Evolutionary conservation across 1,140 invertebrate genomes (phyloP), one percentile per base, ranked within the genome.

Genomic region (Drosophila asahinai): DNA sequence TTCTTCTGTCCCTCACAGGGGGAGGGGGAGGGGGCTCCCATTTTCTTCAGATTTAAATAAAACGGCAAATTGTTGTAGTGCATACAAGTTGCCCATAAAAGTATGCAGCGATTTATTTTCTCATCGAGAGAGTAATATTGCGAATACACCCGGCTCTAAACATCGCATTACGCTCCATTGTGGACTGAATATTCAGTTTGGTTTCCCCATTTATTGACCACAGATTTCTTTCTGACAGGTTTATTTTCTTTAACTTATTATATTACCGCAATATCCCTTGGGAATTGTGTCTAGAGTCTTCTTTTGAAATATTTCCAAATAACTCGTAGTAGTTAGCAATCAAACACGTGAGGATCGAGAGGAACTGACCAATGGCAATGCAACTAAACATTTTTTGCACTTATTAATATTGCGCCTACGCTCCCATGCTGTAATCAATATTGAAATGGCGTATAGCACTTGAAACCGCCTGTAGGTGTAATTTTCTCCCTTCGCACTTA

Each of bases 1-100:
- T 51, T 45, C 30, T 15, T 51, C 14, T 25, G 38, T 9, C 19
- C 48, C 77, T 77, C 33, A 45, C 47, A 9, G 65, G 15, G 36
- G n/a, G 40, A 11, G 17, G 12, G 9, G 0, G 63, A 40, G 12
- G 55, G 8, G 17, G 17, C 30, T 67, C 42, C 36, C 38, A 66
- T 51, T 54, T 73, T 42, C 54, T 72, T 72, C 22, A 30, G 71
- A 73, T 74, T 74, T 74, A 62, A 73, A 74, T 73, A 73, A 61
- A 73, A 73, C 43, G n/a, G 22, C 63, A 40, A 49, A 58, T 51
- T 33, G 54, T 19, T 43, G 22, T 43, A 52, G 45, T 52, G 68
- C 54, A 73, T 52, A 73, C 61, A 27, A 36, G 54, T 43, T 47
- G 19, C 38, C 67, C 67, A 42, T 42, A 72, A 51, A 60, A 73